Evolutionary conservation across 92 coral and sea anemone genomes (phyloP), one percentile per base, ranked within the genome.

Genomic region (Porites divaricata): DNA sequence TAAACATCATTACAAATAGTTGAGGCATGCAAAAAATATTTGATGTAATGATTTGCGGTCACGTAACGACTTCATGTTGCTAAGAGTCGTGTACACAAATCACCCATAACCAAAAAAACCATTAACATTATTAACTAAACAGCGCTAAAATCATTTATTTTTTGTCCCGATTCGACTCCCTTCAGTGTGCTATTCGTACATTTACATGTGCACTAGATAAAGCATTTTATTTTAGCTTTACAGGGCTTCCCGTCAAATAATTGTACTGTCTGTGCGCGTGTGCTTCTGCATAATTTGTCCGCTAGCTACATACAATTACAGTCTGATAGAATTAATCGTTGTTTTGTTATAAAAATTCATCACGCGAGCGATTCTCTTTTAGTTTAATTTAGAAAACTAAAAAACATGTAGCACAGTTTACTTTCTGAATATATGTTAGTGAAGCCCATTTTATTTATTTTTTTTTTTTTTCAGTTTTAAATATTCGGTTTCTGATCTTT

Each of bases 21-120:
- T 1, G 21, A 54, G 23, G 41, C 56, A 69, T 67, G 72, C 54
- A 54, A 5, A 35, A 6, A 8, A 28, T 45, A 35, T 35, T 35
- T 35, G 45, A 53, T 22, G 14, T 61, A 28, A 10, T 12, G 57
- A 19, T 12, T 56, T 52, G 8, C 7, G 66, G 76, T 80, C 85
- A 80, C 76, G 76, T 80, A 80, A 67, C 68, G 2, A 2, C 9
- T 10, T 9, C 25, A 1, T 1, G 76, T 80, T 80, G 76, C 85
- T 70, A 58, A 68, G 85, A 56, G 56, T 26, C 85, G 35, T 26
- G 19, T 80, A 62, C 70, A 69, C 76, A 80, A 58, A 26, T 54
- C 35, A 21, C 50, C 62, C 75, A 52, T 23, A 64, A 16, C 69
- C 17, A 17, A 64, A 64, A 64, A 63, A 61, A 61, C 1, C 16